These are phyloP conservation scores for Colistium nudipinnis DNA, from an alignment of 2,113 vertebrate genomes.

Conservation along the genomic window DNA sequence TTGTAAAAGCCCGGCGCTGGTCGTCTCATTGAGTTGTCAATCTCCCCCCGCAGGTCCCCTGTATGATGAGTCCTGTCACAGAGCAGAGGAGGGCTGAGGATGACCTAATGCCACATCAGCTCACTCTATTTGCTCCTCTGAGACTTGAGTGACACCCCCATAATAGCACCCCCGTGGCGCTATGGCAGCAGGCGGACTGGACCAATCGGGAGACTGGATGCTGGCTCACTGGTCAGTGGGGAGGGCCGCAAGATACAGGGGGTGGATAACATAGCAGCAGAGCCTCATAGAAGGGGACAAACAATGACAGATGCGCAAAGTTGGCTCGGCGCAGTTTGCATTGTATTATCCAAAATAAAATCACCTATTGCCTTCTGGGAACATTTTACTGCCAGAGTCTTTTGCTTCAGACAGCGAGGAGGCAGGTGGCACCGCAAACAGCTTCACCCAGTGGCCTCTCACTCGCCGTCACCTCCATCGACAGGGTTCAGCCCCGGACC, in stretches of 20 bases:
- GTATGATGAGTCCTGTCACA: constrained; percentile 64
- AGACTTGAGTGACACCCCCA: constrained; percentile 63
- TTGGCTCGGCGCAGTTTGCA: no score
- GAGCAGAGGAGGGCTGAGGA: constrained; percentile 49
- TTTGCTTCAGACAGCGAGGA: constrained; percentile 9
- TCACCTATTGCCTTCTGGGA: no score
- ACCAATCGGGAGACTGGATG: constrained; percentile 27
- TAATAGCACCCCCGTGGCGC: constrained; percentile 45
- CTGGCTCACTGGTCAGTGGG: constrained; percentile 11
- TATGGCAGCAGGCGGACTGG: constrained; percentile 32
- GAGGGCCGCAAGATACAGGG: constrained; percentile 26
- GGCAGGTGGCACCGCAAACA: constrained; percentile 31
- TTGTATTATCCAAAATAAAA: no score
- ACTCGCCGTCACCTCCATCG: constrained; percentile 45
- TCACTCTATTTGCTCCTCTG: constrained; percentile 45
- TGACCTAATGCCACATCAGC: constrained; percentile 68
- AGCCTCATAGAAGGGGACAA: no score
- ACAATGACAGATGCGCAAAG: neutral
- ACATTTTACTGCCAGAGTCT: neutral
- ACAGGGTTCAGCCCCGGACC: constrained; percentile 42
- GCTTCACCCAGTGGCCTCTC: constrained; percentile 49
- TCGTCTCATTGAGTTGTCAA: constrained; percentile 76
- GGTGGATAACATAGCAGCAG: neutral
- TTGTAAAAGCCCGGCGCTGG: constrained; percentile 55
- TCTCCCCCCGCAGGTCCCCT: constrained; percentile 63